Base-by-base conservation (phyloP, 2,888 invertebrate genomes). In the Hyppa rectilinea region DNA sequence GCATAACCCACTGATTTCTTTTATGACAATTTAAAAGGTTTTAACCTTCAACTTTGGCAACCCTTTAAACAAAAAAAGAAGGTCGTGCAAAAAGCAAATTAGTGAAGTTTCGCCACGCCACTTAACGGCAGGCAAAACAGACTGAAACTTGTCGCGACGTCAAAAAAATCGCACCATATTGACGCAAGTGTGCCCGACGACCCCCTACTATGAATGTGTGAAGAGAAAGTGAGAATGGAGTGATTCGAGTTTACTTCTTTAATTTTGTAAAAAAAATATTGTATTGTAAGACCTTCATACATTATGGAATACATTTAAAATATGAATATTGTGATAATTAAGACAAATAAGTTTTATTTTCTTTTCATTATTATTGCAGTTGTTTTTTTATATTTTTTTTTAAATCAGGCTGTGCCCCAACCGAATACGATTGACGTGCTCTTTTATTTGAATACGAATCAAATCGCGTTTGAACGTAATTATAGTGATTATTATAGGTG, bases 121-220 rank as follows among this genome's bases (percentile, higher is more conserved):
- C 95, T 95, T 95, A 94, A 91, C 91, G 86, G 89, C 90, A 93
- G 92, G 87, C 94, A 93, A 92, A 95, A 95, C 94, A 95, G 87
- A 79, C 86, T 90, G 88, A 90, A 91, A 90, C 89, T 88, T 90
- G 95, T 91, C 94, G 95, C 92, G 95, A 94, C 95, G 86, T 72
- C 76, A 83, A 95, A 95, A 95, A 95, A 95, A 94, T 85, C 71
- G 80, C 71, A 83, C 87, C 91, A 89, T 84, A 89, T 91, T 92
- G 86, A 88, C 84, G 90, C 90, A 90, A 93, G 87, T 73, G 71
- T 62, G 59, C 58, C 14, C 23, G 26, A 9, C 31, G 26, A 23
- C 29, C 68, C 29, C 50, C 55, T 77, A 84, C 85, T 71, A 71
- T n/a, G 34, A 56, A 47, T 2, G 6, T n/a, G n/a, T 34, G 31